These are phyloP conservation scores for Torymus aiolomorphi DNA, from an alignment of 2,888 invertebrate species.

Conservation along the genomic window DNA sequence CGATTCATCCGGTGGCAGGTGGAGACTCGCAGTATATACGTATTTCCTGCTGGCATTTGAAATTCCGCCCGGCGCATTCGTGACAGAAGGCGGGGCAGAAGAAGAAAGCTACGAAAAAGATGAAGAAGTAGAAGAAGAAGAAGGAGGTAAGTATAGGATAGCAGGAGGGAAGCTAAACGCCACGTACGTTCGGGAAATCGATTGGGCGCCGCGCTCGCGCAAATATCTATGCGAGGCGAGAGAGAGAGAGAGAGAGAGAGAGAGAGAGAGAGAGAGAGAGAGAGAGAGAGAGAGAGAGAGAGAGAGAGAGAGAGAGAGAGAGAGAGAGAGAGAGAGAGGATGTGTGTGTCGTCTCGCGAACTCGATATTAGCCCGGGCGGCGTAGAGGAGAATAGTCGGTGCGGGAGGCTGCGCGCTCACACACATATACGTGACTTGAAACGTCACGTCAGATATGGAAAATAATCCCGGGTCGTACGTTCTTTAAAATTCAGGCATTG, in stretches of 20 bases:
- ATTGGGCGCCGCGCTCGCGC: constrained; percentile 10
- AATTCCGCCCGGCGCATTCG: constrained; percentile 25
- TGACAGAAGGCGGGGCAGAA: neutral
- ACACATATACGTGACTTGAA: constrained; percentile 51
- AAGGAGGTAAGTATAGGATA: neutral
- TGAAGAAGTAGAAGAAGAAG: neutral
- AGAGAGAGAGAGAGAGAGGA: too few species aligned
- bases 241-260: too few species aligned
- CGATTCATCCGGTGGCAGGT: neutral
- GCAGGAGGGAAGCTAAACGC: constrained; percentile 26
- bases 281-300: too few species aligned
- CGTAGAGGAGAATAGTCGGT: neutral
- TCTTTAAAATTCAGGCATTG: constrained; percentile 53
- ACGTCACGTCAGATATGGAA: constrained; percentile 53
- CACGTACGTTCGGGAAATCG: constrained; percentile 26
- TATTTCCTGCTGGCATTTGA: constrained; percentile 28
- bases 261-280: too few species aligned
- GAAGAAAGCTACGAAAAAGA: neutral
- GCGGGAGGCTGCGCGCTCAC: neutral
- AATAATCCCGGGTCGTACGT: constrained; percentile 48
- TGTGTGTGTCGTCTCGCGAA: constrained; percentile 6
- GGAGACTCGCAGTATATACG: constrained; percentile 1
- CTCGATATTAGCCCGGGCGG: constrained; percentile 36
- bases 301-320: too few species aligned
- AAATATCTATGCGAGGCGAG: neutral